These are phyloP conservation scores for Carposina sasakii DNA, from an alignment of 1,140 invertebrate species.

Conservation along the genomic window DNA sequence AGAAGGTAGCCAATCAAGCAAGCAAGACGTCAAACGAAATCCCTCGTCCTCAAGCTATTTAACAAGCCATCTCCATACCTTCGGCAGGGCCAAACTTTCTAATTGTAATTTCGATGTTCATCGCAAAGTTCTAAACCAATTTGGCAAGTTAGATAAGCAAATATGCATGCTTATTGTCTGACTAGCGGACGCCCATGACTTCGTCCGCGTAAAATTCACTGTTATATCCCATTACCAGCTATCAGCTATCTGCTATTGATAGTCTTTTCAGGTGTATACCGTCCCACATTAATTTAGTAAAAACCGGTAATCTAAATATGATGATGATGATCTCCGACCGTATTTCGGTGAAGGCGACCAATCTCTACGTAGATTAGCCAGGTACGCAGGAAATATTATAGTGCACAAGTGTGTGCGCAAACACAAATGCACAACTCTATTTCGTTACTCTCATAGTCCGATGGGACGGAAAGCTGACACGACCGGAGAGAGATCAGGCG, in stretches of 20 bases:
- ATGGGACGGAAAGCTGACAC: no score
- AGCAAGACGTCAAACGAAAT: no score
- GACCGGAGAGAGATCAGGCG: no score
- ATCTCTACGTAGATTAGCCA: no score
- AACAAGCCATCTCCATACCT: no score
- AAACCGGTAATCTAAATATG: neutral
- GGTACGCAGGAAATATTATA: no score
- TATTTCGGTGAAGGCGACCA: no score
- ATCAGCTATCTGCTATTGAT: neutral
- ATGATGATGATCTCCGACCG: neutral
- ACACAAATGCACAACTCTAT: no score
- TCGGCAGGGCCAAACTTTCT: slow-evolving; percentile 17
- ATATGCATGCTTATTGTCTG: slow-evolving; percentile 13
- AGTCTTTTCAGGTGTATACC: neutral
- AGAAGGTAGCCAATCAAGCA: no score
- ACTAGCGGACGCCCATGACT: neutral
- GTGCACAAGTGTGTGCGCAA: no score
- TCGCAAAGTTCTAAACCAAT: slow-evolving; percentile 13
- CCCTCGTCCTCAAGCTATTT: no score
- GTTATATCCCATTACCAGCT: neutral
- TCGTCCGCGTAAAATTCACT: neutral
- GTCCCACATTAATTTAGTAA: neutral
- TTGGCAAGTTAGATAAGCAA: slow-evolving; percentile 10
- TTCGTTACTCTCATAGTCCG: no score
- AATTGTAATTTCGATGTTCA: slow-evolving; percentile 16